Base-by-base conservation (phyloP, 2,113 vertebrate species). In the Anguilla rostrata region DNA sequence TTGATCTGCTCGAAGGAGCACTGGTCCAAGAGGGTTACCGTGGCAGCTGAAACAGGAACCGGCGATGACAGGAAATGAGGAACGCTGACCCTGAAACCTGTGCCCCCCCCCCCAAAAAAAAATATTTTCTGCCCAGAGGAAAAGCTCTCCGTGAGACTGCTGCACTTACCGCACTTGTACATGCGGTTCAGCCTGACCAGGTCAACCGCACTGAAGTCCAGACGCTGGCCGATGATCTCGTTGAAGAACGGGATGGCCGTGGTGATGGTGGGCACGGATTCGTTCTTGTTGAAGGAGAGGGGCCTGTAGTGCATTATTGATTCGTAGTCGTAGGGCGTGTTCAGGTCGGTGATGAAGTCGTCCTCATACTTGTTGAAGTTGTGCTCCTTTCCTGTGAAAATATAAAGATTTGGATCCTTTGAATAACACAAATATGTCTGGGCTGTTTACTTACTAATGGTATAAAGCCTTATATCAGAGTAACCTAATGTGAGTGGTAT, bases 241-340 rank as follows among this genome's bases (percentile, higher is more conserved):
- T 97, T 84, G 89, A 97, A 97, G 0, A 87, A 94, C 8, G 95
- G 94, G 85, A 97, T 97, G 85, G 95, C 96, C 0, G 97, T 83
- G 0, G 95, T 97, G 89, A 97, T 96, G 79, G 97, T 97, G 3
- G 96, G 97, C 11, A 90, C 4, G 15, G 40, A 90, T 0, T 11
- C 75, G 18, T 97, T 94, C 90, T 94, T 96, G 89, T 96, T 97
- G 89, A 97, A 97, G 5, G 97, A 97, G 46, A 94, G 26, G 0
- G 96, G 97, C 0, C 7, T 20, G 5, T 97, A 97, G 86, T 97
- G 97, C 97, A 97, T 96, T 89, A 97, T 0, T 2, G 97, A 97
- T 84, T 97, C 96, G 0, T 97, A 97, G 88, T 97, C 97, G 14
- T 97, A 97, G 3, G 97, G 96, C 0, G 96, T 97, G 91, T 97